Evolutionary conservation across 2,113 vertebrate species (phyloP).

Genomic region (Cyphomyrus plagiostoma): DNA sequence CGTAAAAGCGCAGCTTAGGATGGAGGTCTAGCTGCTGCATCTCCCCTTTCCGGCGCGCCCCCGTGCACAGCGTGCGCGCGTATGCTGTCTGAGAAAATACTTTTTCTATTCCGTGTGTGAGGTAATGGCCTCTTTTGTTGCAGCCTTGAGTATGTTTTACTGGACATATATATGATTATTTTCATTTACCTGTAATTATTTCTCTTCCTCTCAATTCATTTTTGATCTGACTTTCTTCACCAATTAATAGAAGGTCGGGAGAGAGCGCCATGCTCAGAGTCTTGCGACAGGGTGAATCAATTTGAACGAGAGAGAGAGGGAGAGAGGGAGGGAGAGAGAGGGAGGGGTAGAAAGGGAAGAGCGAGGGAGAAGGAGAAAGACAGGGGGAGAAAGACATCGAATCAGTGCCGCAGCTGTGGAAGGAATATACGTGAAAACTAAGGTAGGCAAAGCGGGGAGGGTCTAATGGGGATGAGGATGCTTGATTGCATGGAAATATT

Average conservation of each 20-base stretch:
- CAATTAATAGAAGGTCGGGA: slow-evolving; percentile 34
- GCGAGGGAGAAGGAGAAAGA: slow-evolving; percentile 12
- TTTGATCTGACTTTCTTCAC: slow-evolving; percentile 37
- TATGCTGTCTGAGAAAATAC: slow-evolving; percentile 10
- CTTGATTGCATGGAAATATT: background rate
- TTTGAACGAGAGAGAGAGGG: slow-evolving; percentile 35
- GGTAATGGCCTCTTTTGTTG: background rate
- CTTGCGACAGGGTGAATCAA: slow-evolving; percentile 43
- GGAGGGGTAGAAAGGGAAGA: slow-evolving; percentile 32
- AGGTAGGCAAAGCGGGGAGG: slow-evolving; percentile 15
- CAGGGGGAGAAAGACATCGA: background rate
- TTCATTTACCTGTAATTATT: background rate
- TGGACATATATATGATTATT: background rate
- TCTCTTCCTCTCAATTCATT: slow-evolving; percentile 2
- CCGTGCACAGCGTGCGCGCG: background rate
- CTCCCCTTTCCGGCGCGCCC: background rate
- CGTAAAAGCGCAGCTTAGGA: background rate
- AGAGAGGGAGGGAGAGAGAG: slow-evolving; percentile 39
- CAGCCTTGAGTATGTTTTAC: background rate
- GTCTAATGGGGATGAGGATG: background rate
- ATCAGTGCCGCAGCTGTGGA: slow-evolving; percentile 14
- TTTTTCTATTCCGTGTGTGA: background rate
- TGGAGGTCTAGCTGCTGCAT: slow-evolving; percentile 6
- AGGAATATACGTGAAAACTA: slow-evolving; percentile 23
- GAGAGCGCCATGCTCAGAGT: slow-evolving; percentile 35